Conservation (phyloP, 2,888 invertebrate species). For the Stenoptilia bipunctidactyla region DNA sequence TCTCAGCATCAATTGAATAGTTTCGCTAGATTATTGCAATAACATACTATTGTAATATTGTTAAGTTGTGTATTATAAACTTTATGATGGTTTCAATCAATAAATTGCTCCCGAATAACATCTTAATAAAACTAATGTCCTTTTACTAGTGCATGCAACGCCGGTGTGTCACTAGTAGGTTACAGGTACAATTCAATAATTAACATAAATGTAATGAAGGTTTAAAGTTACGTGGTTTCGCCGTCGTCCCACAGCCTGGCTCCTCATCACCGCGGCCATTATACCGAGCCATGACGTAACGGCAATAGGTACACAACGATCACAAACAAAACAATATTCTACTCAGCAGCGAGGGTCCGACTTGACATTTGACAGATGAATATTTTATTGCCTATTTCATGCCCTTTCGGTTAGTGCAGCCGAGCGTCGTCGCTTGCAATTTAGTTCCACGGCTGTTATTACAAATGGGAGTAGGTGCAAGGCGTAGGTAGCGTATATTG, state of each 20-base stretch:
- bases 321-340: neutral
- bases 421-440: constrained; percentile 19
- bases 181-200: too few relatives aligned
- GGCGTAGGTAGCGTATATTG: constrained; percentile 9
- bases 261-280: neutral
- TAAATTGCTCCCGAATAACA: too few relatives aligned
- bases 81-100: too few relatives aligned
- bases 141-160: too few relatives aligned
- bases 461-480: constrained; percentile 10
- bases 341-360: constrained; percentile 25
- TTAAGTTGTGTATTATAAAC: too few relatives aligned
- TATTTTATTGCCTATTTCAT: constrained; percentile 47
- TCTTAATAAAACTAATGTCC: too few relatives aligned
- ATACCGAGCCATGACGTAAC: too few relatives aligned
- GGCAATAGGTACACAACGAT: neutral
- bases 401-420: neutral
- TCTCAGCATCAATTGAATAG: too few relatives aligned
- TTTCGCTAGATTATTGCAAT: too few relatives aligned
- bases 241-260: constrained; percentile 11
- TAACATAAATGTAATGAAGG: constrained; percentile 4
- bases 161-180: too few relatives aligned
- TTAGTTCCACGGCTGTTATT: constrained; percentile 18
- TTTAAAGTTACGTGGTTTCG: constrained; percentile 21
- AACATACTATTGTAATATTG: too few relatives aligned
- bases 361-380: constrained; percentile 55